Evolutionary conservation across 92 coral and sea anemone genomes (phyloP).

Genomic region (Umimayanthus kanabou): DNA sequence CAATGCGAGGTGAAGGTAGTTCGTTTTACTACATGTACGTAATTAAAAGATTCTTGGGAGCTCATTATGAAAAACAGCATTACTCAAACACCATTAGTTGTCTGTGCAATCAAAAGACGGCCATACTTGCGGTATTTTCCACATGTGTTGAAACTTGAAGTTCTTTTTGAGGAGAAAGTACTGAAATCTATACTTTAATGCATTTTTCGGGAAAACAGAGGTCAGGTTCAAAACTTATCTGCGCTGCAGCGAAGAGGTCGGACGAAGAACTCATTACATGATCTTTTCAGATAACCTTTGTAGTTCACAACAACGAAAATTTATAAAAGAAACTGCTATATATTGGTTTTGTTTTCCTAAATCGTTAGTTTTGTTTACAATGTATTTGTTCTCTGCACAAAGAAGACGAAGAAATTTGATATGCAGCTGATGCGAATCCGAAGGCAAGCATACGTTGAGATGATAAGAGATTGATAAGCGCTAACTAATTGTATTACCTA

Average conservation of each 20-base stretch:
- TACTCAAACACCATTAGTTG: background rate
- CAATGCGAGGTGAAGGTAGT: background rate
- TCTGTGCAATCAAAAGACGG: constrained; percentile 4
- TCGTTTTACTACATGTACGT: background rate
- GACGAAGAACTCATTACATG: background rate
- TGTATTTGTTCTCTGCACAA: background rate
- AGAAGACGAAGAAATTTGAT: background rate
- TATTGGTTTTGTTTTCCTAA: background rate
- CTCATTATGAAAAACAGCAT: background rate
- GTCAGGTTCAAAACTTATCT: background rate
- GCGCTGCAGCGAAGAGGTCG: background rate
- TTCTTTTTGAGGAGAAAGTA: background rate
- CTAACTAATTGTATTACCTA: background rate
- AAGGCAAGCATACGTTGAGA: background rate
- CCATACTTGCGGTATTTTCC: background rate
- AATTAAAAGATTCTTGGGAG: background rate
- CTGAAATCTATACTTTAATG: background rate
- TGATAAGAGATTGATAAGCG: background rate
- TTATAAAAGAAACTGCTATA: no score
- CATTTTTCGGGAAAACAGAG: background rate
- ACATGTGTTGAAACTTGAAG: background rate
- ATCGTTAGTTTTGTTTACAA: background rate
- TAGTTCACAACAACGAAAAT: background rate
- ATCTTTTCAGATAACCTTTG: background rate
- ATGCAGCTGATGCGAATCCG: no score